Evolutionary conservation across 1,140 invertebrate genomes (phyloP), one percentile per base, ranked within the genome.

Genomic region (Thaumatotibia leucotreta): DNA sequence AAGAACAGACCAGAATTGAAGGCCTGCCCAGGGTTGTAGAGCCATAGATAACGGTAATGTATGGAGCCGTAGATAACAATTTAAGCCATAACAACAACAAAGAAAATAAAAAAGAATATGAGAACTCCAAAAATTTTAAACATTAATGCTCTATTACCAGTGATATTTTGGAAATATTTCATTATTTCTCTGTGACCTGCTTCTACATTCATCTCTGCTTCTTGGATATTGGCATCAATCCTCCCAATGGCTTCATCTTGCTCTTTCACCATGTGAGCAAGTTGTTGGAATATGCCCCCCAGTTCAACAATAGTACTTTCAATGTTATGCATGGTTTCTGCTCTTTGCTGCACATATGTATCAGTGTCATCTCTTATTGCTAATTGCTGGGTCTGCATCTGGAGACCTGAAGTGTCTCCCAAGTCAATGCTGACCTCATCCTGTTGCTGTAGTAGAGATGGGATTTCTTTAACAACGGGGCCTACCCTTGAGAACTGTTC

Each of bases 51-150:
- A n/a, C n/a, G 27, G 27, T 29, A 29, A 29, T 29, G 27, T 29
- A 29, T 29, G 27, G 27, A 45, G 14, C 17, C 2, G 39, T 58
- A 66, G 24, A 27, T 64, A 64, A 67, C 63, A 67, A 63, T 68
- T 80, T 71, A 97, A 78, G 96, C 95, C 91, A 97, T 91, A 92
- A 99, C 99, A 76, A 99, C 95, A 85, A 99, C 95, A 93, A 99
- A 99, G 86, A 99, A 97, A 86, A 99, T 96, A 89, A 99, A 99
- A 93, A 99, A 99, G 83, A 99, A 96, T 93, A 99, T 98, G 24
- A 99, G 92, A 62, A 99, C 97, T 64, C 95, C 98, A 92, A 99
- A 99, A 68, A 99, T 96, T 94, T 99, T 99, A 76, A 99, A 97
- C 98, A 99, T 99, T 9, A 99, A 93, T 97, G 98, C 99, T 77